Percentiles rank a stretch among this genome's conserved stretches.
These are phyloP conservation scores for Drosophila leontia DNA, from an alignment of 1,140 invertebrate species.

Conservation along the genomic window DNA sequence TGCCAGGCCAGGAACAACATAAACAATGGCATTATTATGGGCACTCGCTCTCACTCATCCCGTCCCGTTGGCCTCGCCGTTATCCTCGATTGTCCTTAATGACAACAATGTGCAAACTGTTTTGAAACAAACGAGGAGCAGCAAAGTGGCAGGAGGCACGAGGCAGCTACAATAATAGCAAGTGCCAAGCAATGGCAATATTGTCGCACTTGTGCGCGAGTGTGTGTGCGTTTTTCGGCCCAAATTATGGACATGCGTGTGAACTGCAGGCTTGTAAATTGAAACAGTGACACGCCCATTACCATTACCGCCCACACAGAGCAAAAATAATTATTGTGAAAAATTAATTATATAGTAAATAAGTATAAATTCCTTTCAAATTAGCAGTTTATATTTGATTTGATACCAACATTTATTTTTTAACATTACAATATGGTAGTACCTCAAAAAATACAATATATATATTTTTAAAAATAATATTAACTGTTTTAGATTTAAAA, in stretches of 20 bases:
- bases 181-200: conserved; percentile 45
- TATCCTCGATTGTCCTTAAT: conserved; percentile 48
- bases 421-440: not conserved
- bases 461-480: not conserved
- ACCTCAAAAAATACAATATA: not conserved
- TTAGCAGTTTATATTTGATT: not conserved
- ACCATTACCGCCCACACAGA: conserved; percentile 21
- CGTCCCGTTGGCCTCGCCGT: conserved; percentile 6
- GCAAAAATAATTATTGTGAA: not conserved
- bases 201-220: conserved; percentile 33
- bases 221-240: conserved; percentile 10
- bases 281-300: conserved; percentile 72
- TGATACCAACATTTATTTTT: not conserved
- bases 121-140: conserved; percentile 63
- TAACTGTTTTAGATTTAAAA: not conserved
- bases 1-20: conserved; percentile 69
- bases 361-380: too few species aligned
- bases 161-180: conserved; percentile 22
- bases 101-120: conserved; percentile 77
- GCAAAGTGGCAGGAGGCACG: conserved; percentile 22
- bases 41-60: conserved; percentile 1
- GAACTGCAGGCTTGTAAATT: conserved; percentile 77
- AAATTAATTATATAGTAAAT: too few species aligned
- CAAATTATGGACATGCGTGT: conserved; percentile 76
- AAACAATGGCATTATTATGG: conserved; percentile 74